Conservation (phyloP, 2,888 invertebrate species). For the Lumbricus terrestris region DNA sequence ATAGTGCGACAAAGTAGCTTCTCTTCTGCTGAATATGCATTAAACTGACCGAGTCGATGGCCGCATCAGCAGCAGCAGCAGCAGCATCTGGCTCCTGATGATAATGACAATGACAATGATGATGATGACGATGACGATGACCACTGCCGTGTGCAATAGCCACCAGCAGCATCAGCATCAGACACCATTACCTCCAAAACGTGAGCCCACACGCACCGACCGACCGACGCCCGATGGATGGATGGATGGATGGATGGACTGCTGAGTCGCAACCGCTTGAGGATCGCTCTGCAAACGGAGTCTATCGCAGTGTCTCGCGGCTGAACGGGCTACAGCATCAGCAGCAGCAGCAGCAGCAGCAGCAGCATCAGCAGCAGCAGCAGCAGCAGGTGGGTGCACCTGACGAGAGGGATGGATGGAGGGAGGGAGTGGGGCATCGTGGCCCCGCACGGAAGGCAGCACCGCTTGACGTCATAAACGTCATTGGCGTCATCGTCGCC, state of each 20-base stretch:
- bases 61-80: no score
- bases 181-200: background rate
- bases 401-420: background rate
- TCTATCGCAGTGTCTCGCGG: background rate
- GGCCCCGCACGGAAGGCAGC: background rate
- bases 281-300: background rate
- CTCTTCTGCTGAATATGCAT: no score
- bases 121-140: background rate
- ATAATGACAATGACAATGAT: background rate
- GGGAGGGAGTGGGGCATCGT: background rate
- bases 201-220: background rate
- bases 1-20: no score
- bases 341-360: no score
- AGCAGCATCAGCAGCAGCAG: background rate
- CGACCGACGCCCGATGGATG: no score
- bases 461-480: conserved; percentile 5
- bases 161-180: background rate
- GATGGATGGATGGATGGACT: background rate
- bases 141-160: background rate
- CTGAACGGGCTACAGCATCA: no score
- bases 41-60: no score
- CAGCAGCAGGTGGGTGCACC: background rate
- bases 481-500: conserved; percentile 11
- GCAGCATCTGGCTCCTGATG: no score
- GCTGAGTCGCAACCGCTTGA: no score